A percentile compares a stretch with the other conserved stretches of the same genome.
These are phyloP conservation scores for Eudasyphora cyanicolor DNA, from an alignment of 2,888 invertebrate genomes.

Conservation along the genomic window DNA sequence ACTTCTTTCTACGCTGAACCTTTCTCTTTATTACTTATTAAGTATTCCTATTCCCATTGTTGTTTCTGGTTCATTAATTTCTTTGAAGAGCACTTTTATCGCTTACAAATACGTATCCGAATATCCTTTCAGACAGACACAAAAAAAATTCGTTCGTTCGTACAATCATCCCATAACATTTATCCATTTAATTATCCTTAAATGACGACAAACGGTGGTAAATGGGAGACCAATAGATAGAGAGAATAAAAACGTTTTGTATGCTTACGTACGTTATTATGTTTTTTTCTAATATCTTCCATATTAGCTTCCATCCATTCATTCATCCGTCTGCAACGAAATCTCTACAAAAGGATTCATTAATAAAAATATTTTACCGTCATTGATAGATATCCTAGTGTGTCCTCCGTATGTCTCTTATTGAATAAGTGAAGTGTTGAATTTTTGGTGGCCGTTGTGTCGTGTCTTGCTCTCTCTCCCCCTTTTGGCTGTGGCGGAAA, in stretches of 20 bases:
- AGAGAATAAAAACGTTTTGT: constrained; percentile 54
- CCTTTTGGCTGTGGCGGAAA: constrained; percentile 54
- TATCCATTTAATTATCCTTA: constrained; percentile 75
- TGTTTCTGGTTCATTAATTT: constrained; percentile 60
- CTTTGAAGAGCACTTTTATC: constrained; percentile 59
- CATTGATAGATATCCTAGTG: constrained; percentile 55
- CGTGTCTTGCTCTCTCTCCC: background rate
- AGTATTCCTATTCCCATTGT: background rate
- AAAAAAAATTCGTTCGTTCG: constrained; percentile 33
- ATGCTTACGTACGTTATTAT: constrained; percentile 31
- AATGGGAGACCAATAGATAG: too few relatives aligned
- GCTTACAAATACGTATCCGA: constrained; percentile 62
- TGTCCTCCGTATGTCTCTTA: constrained; percentile 45
- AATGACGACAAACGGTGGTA: constrained; percentile 66
- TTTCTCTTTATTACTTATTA: background rate
- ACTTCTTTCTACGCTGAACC: too few relatives aligned
- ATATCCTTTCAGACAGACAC: constrained; percentile 32
- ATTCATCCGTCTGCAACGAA: background rate
- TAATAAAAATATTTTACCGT: constrained; percentile 59
- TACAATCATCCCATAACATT: constrained; percentile 51
- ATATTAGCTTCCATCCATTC: constrained; percentile 23
- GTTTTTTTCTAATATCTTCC: constrained; percentile 17
- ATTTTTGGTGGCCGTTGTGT: background rate
- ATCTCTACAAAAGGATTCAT: constrained; percentile 57
- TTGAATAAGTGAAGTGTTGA: background rate